phyloP scores from a whole-genome alignment of 2,797 vertebrate species.

The Pempheris klunzingeri region DNA sequence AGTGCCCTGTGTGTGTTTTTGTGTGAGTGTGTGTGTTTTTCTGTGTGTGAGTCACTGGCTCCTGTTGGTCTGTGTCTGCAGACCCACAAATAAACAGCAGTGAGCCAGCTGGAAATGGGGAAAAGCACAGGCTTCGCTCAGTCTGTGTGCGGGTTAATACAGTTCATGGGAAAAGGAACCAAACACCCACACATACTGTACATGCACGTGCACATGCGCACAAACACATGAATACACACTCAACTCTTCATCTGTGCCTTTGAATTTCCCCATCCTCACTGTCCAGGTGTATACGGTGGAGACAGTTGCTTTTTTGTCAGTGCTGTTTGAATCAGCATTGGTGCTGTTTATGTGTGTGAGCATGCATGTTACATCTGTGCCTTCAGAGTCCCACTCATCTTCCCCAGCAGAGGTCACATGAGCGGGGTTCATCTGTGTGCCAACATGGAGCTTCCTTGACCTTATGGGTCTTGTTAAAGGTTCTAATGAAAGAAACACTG shows the following conservation, averaged over 20 bases:
- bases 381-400: slow-evolving; percentile 49
- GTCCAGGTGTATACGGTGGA: slow-evolving; percentile 55
- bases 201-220: slow-evolving; percentile 34
- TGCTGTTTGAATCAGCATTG: slow-evolving; percentile 29
- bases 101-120: slow-evolving; percentile 84
- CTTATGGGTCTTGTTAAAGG: slow-evolving; percentile 71
- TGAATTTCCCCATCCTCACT: slow-evolving; percentile 47
- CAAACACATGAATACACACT: slow-evolving; percentile 33
- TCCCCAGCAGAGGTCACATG: slow-evolving; percentile 57
- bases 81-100: slow-evolving; percentile 83
- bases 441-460: slow-evolving; percentile 74
- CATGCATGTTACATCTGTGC: slow-evolving; percentile 58
- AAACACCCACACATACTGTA: slow-evolving; percentile 61
- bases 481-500: slow-evolving; percentile 68
- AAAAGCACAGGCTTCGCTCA: slow-evolving; percentile 78
- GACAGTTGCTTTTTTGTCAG: slow-evolving; percentile 43
- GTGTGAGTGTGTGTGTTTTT: slow-evolving; percentile 41
- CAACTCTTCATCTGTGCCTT: slow-evolving; percentile 39
- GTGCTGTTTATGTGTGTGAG: slow-evolving; percentile 12
- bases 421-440: slow-evolving; percentile 73
- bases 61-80: slow-evolving; percentile 85
- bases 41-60: slow-evolving; percentile 79
- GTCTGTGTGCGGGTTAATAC: slow-evolving; percentile 80
- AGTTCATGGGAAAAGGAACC: slow-evolving; percentile 85
- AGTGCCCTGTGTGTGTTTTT: slow-evolving; percentile 48